These are phyloP conservation scores for Drosophila mettleri DNA, from an alignment of 2,888 invertebrate genomes.

Conservation along the genomic window DNA sequence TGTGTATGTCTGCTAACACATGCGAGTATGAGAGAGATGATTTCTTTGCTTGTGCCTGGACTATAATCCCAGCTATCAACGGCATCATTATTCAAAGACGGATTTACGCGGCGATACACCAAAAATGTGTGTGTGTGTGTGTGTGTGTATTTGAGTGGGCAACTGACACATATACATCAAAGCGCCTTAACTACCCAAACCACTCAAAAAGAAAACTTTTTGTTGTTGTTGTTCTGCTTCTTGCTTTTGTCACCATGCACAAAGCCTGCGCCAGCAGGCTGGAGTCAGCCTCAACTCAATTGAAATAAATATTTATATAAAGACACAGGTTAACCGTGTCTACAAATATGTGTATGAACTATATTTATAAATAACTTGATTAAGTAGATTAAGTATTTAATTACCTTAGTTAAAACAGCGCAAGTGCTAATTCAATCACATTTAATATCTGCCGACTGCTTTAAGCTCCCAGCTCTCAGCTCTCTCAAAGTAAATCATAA, in stretches of 20 bases:
- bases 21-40: slow-evolving; percentile 20
- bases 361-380: not conserved
- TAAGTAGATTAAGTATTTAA: slow-evolving; percentile 1
- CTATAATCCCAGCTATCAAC: slow-evolving; percentile 78
- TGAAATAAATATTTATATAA: slow-evolving; percentile 9
- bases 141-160: slow-evolving; percentile 17
- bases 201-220: slow-evolving; percentile 70
- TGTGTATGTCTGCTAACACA: too few species aligned
- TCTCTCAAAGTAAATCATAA: too few species aligned
- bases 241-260: not conserved
- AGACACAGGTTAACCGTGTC: not conserved
- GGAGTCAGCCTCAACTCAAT: slow-evolving; percentile 9
- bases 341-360: not conserved
- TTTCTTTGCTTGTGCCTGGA: slow-evolving; percentile 32
- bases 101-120: slow-evolving; percentile 69
- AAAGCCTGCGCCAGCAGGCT: not conserved
- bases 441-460: not conserved
- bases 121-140: slow-evolving; percentile 26
- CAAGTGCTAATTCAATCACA: not conserved
- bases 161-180: slow-evolving; percentile 70
- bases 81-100: slow-evolving; percentile 81
- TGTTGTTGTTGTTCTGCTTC: slow-evolving; percentile 16
- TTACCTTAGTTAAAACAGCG: not conserved
- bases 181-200: slow-evolving; percentile 61
- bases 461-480: too few species aligned